phyloP scores from a whole-genome alignment of 2,797 vertebrate genomes.

The Chloroceryle amazona region DNA sequence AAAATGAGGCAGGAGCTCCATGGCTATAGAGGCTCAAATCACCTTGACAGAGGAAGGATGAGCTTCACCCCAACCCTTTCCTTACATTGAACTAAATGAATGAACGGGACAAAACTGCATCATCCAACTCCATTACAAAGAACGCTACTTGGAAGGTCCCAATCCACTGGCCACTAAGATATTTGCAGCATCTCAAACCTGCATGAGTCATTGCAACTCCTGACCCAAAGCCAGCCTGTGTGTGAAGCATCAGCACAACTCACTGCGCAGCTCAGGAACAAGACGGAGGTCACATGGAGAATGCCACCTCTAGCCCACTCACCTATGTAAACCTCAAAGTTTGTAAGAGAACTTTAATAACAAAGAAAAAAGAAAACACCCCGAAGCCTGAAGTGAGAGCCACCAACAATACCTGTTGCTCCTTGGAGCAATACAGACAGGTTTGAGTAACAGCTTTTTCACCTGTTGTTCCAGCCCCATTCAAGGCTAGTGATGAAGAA shows the following conservation, averaged over 20 bases:
- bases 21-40: neutral
- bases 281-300: accelerated
- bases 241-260: neutral
- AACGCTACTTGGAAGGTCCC: neutral
- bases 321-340: neutral
- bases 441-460: neutral
- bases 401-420: neutral
- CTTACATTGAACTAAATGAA: neutral
- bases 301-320: neutral
- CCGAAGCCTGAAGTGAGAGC: neutral
- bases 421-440: neutral
- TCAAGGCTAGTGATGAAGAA: neutral
- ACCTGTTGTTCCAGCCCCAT: neutral
- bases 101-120: neutral
- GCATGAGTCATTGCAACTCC: neutral
- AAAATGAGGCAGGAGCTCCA: neutral
- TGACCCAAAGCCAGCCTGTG: neutral
- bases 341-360: neutral
- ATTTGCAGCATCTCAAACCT: neutral
- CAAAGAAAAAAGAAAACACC: neutral
- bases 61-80: neutral
- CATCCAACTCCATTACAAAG: neutral
- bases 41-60: neutral
- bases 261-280: neutral
- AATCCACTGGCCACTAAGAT: neutral